phyloP scores from a whole-genome alignment of 2,797 vertebrate genomes.

The Hirundo rustica region DNA sequence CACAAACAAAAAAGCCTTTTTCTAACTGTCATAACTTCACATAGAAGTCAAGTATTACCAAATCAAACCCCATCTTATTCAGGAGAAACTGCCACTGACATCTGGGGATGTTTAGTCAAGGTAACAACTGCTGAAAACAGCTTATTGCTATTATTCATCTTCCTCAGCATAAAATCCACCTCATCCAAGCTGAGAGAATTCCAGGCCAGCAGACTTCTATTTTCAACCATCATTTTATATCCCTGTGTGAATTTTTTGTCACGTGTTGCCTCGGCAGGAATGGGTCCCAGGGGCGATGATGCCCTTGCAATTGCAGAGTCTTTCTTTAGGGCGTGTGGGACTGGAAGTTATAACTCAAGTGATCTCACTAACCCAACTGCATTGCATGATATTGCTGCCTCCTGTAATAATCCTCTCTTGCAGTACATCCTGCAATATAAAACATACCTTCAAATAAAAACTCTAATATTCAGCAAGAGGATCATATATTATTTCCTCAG shows the following conservation, averaged over 20 bases:
- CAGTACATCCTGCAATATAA: not conserved
- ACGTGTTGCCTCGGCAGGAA: constrained; percentile 4
- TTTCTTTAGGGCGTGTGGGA: constrained; percentile 18
- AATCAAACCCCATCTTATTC: not conserved
- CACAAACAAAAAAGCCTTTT: not conserved
- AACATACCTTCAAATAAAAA: constrained; percentile 18
- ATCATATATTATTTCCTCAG: not conserved
- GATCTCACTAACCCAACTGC: constrained; percentile 30
- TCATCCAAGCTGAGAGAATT: constrained; percentile 13
- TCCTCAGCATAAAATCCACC: not conserved
- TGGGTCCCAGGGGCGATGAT: not conserved
- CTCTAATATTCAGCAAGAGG: not conserved
- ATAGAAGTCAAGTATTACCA: not conserved
- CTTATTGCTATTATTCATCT: constrained; percentile 21
- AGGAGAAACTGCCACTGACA: constrained; percentile 13
- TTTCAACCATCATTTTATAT: constrained; percentile 12
- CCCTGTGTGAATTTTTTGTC: constrained; percentile 19
- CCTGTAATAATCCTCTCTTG: constrained; percentile 8
- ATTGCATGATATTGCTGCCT: not conserved
- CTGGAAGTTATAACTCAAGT: constrained; percentile 38
- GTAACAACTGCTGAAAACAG: constrained; percentile 16
- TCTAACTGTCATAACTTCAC: not conserved
- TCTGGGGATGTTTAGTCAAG: constrained; percentile 35
- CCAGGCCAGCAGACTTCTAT: constrained; percentile 24
- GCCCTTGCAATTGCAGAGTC: constrained; percentile 9